Base-by-base conservation (phyloP, 2,888 invertebrate species). In the Synergus japonicus region DNA sequence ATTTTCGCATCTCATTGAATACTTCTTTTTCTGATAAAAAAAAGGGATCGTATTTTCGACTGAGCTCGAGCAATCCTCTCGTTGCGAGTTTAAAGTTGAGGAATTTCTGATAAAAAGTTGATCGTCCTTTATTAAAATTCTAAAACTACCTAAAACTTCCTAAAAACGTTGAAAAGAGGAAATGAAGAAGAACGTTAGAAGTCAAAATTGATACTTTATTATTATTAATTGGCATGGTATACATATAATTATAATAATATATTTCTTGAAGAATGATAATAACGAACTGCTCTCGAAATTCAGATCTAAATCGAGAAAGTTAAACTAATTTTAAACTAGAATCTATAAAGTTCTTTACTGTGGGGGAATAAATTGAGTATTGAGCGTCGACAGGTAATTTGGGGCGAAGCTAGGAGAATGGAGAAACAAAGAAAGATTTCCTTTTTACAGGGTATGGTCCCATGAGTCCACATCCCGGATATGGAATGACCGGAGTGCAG, bases 381-480 rank as follows among this genome's bases (percentile, higher is more conserved):
- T 84, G 81, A 83, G 79, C 79, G 78, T 78, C 77, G 81, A 83
- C 83, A 83, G 80, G 83, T 84, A 84, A 83, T 84, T 80, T 82
- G 80, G 64, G 78, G 43, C 64, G 83, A 82, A 84, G 80, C 83
- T 85, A 77, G 83, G 82, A 83, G 82, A 85, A 81, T 81, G 82
- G 81, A 82, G 81, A 83, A 82, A 81, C 82, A 79, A 83, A 80
- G 83, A 78, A 82, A 81, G 84, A 82, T 83, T 83, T 83, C 41
- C 78, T 79, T 79, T 73, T 85, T 86, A 63, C 91, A 97, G 97
- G 97, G 83, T 97, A 97, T 91, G 96, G 96, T 49, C 95, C 96
- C 44, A 96, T 96, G 92, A 97, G 97, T 92, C 97, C 97, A 13
- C 97, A 97, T 92, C 97, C 96, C 5, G 96, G 96, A 9, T 97